Base-by-base conservation (phyloP, 37 sponge, comb jelly and placozoan genomes). In the Agelas oroides region DNA sequence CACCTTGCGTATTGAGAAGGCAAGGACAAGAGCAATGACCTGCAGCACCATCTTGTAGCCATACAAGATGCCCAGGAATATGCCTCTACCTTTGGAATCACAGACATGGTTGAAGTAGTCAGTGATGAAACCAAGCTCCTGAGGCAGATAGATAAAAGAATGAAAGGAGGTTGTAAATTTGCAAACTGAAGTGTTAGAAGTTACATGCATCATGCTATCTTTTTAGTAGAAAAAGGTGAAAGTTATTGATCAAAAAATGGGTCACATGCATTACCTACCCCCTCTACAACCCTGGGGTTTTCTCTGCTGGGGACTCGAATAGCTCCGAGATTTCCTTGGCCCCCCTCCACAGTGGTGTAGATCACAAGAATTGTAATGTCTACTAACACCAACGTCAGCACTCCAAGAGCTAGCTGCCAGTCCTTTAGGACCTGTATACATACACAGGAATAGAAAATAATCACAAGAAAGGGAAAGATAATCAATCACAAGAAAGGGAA, bases 401-500 rank as follows among this genome's bases (percentile, higher is more conserved):
- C 79, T 33, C 36, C 37, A 14, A 78, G 13, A 21, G 53, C 65
- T n/a, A 78, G 31, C 31, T 58, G 59, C 79, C 79, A 78, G 66
- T 78, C 79, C 31, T 63, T 31, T 25, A 78, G 3, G 35, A 2
- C 5, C 65, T 63, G 39, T 46, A 8, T 46, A 12, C 8, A 8
- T 46, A 8, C 46, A 8, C 8, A 8, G 3, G 3, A 3, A 46
- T 46, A 8, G 64, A 52, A 65, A 83, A 3, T 65, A 59, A 5
- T 57, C 19, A 13, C 34, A 18, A 57, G 53, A 75, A 39, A 88
- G 56, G 5, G 75, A 37, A 19, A 81, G 56, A 27, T 52, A 76
- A 40, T 82, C 88, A 31, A 81, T 8, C 19, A 55, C 75, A 57
- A 88, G 81, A 36, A 88, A 13, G 53, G n/a, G n/a, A n/a, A n/a